These are phyloP conservation scores for Acronicta aceris DNA, from an alignment of 2,888 invertebrate species.

Conservation along the genomic window DNA sequence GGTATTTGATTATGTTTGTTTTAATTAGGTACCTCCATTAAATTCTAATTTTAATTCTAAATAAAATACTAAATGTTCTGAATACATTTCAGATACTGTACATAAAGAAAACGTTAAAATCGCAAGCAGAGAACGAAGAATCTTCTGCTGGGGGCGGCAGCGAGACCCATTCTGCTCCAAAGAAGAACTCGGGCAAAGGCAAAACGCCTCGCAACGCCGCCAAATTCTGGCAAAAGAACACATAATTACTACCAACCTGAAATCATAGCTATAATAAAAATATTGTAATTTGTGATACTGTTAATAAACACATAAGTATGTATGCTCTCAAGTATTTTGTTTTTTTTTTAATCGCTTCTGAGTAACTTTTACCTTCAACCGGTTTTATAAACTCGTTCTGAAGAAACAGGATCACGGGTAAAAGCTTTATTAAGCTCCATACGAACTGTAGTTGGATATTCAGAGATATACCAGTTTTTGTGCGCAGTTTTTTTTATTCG, in stretches of 20 bases:
- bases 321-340: conserved; percentile 31
- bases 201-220: conserved; percentile 91
- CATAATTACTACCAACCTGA: conserved; percentile 64
- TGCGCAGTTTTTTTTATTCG: no score
- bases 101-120: conserved; percentile 96
- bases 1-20: no score
- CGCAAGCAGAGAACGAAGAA: conserved; percentile 96
- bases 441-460: no score
- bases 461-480: no score
- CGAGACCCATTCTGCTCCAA: conserved; percentile 85
- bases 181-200: conserved; percentile 94
- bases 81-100: conserved; percentile 91
- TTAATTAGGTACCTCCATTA: no score
- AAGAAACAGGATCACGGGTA: no score
- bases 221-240: conserved; percentile 92
- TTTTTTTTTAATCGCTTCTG: neutral
- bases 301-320: conserved; percentile 55
- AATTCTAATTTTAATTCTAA: neutral
- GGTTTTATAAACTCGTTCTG: no score
- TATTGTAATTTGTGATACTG: conserved; percentile 65
- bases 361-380: neutral
- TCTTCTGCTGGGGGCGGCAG: conserved; percentile 92
- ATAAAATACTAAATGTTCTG: neutral
- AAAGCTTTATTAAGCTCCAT: no score
- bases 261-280: conserved; percentile 49